Percentiles rank a stretch among this genome's conserved stretches.
Conservation (phyloP, 2,888 invertebrate species). For the Drosophila greeni region DNA sequence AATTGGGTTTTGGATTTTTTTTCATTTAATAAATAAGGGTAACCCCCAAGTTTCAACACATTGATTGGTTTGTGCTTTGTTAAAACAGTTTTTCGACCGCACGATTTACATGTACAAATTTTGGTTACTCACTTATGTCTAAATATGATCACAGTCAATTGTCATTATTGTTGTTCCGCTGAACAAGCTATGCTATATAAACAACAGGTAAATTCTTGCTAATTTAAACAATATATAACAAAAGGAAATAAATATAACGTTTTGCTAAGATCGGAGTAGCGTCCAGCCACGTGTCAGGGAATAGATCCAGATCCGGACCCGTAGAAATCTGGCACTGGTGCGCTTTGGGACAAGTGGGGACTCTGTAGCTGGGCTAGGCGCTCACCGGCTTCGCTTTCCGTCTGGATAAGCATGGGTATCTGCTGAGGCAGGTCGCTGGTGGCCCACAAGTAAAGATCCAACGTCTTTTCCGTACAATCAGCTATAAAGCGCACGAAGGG, state of each 20-base stretch:
- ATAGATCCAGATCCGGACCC: conserved; percentile 62
- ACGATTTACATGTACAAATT: conserved; percentile 1
- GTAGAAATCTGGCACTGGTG: conserved; percentile 24
- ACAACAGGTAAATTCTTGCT: conserved; percentile 3
- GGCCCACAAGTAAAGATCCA: conserved; percentile 92
- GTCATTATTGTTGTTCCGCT: conserved; percentile 21
- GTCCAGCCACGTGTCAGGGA: conserved; percentile 53
- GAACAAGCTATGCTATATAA: conserved; percentile 20
- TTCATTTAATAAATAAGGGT: no score
- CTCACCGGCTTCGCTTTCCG: conserved; percentile 70
- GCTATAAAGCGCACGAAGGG: conserved; percentile 98
- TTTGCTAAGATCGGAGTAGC: conserved; percentile 33
- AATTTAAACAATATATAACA: conserved; percentile 1
- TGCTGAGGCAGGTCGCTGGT: conserved; percentile 86
- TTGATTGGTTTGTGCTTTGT: not conserved
- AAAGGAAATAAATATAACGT: conserved; percentile 30
- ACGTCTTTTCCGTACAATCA: conserved; percentile 91
- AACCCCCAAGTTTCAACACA: not conserved
- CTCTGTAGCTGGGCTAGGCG: conserved; percentile 56
- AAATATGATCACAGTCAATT: conserved; percentile 63
- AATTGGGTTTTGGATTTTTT: not conserved
- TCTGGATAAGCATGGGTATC: conserved; percentile 82
- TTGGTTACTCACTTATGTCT: conserved; percentile 51
- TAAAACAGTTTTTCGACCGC: not conserved
- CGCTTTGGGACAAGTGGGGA: conserved; percentile 41